phyloP scores from a whole-genome alignment of 2,888 invertebrate species.

The Gymnocheta viridis region DNA sequence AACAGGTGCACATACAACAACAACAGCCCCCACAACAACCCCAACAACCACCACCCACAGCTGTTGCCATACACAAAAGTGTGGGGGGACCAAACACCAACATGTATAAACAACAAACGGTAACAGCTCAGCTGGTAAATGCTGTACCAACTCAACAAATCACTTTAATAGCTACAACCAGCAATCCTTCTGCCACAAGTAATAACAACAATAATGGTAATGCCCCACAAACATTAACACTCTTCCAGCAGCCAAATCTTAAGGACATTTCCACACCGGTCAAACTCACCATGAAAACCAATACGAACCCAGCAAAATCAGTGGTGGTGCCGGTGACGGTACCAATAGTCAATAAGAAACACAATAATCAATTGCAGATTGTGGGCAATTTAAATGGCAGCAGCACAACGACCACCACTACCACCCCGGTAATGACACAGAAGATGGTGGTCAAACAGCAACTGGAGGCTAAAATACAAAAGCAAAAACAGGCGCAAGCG shows the following conservation, averaged over 20 bases:
- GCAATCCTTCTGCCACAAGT: constrained; percentile 23
- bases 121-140: constrained; percentile 76
- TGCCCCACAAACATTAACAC: constrained; percentile 75
- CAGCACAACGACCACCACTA: constrained; percentile 47
- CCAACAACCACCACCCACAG: constrained; percentile 74
- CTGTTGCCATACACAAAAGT: constrained; percentile 54
- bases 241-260: constrained; percentile 75
- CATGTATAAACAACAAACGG: constrained; percentile 71
- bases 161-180: constrained; percentile 78
- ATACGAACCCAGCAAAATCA: constrained; percentile 45
- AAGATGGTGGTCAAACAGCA: constrained; percentile 85
- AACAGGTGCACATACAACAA: constrained; percentile 73
- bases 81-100: constrained; percentile 8
- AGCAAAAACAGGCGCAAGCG: constrained; percentile 81
- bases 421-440: constrained; percentile 79
- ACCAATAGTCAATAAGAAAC: constrained; percentile 52
- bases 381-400: constrained; percentile 58
- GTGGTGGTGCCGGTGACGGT: constrained; percentile 52
- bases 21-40: constrained; percentile 75
- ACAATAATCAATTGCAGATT: constrained; percentile 70
- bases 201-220: constrained; percentile 35
- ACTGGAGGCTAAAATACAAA: constrained; percentile 88
- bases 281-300: constrained; percentile 75
- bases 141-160: constrained; percentile 79
- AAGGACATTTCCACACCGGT: constrained; percentile 72